Percentiles rank a stretch among this genome's conserved stretches.
Conservation (phyloP, 2,797 vertebrate species). For the Paedocypris micromegethes region DNA sequence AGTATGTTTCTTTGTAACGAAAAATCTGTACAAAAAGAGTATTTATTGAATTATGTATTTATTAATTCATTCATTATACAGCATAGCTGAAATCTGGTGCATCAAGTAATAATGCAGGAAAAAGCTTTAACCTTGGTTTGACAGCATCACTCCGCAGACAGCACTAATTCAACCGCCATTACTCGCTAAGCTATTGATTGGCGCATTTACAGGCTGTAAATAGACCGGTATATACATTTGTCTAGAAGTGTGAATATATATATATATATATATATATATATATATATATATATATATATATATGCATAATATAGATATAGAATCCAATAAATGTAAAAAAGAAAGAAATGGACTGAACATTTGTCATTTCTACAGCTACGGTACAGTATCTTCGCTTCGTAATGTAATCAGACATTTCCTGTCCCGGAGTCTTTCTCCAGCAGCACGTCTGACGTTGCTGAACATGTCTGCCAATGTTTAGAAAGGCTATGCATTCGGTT, state of each 20-base stretch:
- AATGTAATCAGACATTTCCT: conserved; percentile 16
- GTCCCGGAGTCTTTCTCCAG: conserved; percentile 1
- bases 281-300: too few relatives aligned
- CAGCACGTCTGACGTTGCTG: conserved; percentile 8
- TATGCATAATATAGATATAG: too few relatives aligned
- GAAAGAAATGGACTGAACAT: not conserved
- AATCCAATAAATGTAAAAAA: too few relatives aligned
- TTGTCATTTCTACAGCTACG: conserved; percentile 2
- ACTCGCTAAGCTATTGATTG: too few relatives aligned
- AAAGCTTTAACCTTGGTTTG: not conserved
- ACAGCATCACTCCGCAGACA: not conserved
- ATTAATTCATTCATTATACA: not conserved
- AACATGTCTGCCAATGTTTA: conserved; percentile 16
- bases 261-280: too few relatives aligned
- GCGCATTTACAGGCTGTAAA: too few relatives aligned
- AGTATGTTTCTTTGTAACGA: too few relatives aligned
- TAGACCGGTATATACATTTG: too few relatives aligned
- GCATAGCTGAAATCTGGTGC: not conserved
- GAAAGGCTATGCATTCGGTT: conserved; percentile 11
- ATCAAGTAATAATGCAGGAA: not conserved
- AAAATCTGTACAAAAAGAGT: too few relatives aligned
- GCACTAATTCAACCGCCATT: not conserved
- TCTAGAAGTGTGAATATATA: too few relatives aligned
- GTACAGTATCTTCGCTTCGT: conserved; percentile 12
- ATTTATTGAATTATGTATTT: too few relatives aligned